Base-by-base conservation (phyloP, 2,113 vertebrate genomes). In the Vanacampus margaritifer region DNA sequence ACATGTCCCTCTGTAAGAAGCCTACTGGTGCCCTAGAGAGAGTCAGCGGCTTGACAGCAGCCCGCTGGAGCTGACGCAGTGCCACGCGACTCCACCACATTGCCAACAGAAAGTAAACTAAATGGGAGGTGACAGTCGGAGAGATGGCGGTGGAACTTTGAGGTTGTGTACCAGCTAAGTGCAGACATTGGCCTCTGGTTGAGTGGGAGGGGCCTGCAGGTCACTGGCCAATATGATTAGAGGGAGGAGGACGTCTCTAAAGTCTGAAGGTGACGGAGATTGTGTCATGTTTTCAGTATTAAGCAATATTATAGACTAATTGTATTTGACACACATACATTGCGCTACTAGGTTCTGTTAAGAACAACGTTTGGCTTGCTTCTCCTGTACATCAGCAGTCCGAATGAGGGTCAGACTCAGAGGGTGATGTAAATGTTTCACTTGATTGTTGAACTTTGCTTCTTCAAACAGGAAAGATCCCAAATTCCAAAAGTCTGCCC, bases 81-180 rank as follows among this genome's bases (percentile, higher is more conserved):
- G 84, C 89, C 60, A 72, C 37, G 51, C 84, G 75, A 67, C 85
- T 84, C 66, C 82, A 83, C 91, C 88, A 91, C 92, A 94, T 94
- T 51, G 43, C 79, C 36, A 71, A 10, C 9, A 61, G 17, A 64
- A 46, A 43, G 14, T 51, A 24, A 78, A 62, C 58, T 65, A 28
- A 13, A 24, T 21, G 73, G 54, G 68, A 73, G 64, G 37, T 65
- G 41, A 26, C n/a, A 43, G 35, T 54, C 66, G 0, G 50, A 65
- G 35, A 66, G 68, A 63, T 48, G 24, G 50, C 35, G 50, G 36
- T 9, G 45, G 71, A 65, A 69, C 82, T 88, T 78, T 76, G 67
- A 69, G 85, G 78, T 70, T 70, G 28, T 71, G 53, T 54, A 46
- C 64, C 45, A 41, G 56, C n/a, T 72, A 67, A 64, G 63, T 76